Evolutionary conservation across 2,888 invertebrate genomes (phyloP).

Genomic region (Campoplex capitator): DNA sequence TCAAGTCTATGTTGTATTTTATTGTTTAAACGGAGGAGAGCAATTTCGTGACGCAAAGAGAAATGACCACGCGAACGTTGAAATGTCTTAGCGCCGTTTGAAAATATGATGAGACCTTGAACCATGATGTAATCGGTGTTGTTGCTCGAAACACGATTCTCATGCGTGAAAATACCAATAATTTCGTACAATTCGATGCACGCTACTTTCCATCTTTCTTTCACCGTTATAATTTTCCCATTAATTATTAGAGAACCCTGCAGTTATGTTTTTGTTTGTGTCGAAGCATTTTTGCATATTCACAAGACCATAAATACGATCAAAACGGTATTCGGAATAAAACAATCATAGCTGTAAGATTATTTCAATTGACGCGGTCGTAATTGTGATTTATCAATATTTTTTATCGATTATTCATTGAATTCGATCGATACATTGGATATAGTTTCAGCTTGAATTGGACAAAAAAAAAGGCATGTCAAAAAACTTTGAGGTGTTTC

Average conservation of each 20-base stretch:
- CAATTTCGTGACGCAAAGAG: conserved; percentile 7
- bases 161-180: background rate
- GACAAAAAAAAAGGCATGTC: background rate
- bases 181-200: background rate
- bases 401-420: background rate
- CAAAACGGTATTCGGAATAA: background rate
- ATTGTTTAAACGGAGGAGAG: background rate
- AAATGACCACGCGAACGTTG: background rate
- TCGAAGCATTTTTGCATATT: background rate
- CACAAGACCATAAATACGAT: background rate
- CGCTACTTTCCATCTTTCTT: background rate
- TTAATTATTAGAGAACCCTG: background rate
- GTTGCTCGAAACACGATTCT: conserved; percentile 30
- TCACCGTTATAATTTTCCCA: background rate
- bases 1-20: background rate
- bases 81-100: conserved; percentile 20
- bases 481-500: background rate
- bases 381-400: too few species aligned
- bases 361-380: background rate
- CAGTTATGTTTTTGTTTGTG: background rate
- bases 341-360: background rate
- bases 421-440: background rate
- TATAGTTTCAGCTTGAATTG: background rate
- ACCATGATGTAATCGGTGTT: conserved; percentile 49
- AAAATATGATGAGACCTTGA: conserved; percentile 41